Base-by-base conservation (phyloP, 92 coral and sea anemone species). In the Micromussa lordhowensis region DNA sequence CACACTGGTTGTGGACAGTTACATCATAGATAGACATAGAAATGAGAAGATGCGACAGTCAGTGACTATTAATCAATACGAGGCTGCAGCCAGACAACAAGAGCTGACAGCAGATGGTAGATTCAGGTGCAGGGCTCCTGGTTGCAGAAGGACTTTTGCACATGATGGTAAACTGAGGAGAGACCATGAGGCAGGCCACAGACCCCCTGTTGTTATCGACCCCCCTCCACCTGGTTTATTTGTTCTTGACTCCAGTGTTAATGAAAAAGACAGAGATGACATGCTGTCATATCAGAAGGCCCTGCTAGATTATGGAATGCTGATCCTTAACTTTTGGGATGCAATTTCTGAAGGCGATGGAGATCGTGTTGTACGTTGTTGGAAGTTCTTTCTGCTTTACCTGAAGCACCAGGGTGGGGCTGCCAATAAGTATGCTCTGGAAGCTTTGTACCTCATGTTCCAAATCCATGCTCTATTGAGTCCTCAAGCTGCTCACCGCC, bases 271-370 rank as follows among this genome's bases (percentile, higher is more conserved):
- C 68, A 73, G 83, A 29, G 95, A 92, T 88, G 97, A 94, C 83
- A 94, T 94, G 95, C 79, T 92, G 22, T 78, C 92, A 11, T 94
- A 94, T 70, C 94, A 94, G 81, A 94, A 81, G 83, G 86, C 95
- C 14, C 94, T 90, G 44, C 85, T 94, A 0, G 94, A 92, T 44
- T 92, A 90, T 92, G 94, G 97, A 19, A 79, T 92, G 94, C 87
- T 94, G n/a, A 36, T 94, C 1, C 48, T 90, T 2, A 94, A 92
- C 70, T 90, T 94, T 61, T 90, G 68, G 74, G 94, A 15, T 57
- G 22, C 63, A 16, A 57, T 57, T 57, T 57, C 63, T 15, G 63
- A 57, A 57, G 63, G 63, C 1, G 63, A 57, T 17, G 63, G 63
- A 16, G 63, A 17, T 15, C 24, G 63, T 57, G 22, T 57, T 15